Evolutionary conservation across 2,113 vertebrate species (phyloP).

Genomic region (Prochilodus magdalenae): DNA sequence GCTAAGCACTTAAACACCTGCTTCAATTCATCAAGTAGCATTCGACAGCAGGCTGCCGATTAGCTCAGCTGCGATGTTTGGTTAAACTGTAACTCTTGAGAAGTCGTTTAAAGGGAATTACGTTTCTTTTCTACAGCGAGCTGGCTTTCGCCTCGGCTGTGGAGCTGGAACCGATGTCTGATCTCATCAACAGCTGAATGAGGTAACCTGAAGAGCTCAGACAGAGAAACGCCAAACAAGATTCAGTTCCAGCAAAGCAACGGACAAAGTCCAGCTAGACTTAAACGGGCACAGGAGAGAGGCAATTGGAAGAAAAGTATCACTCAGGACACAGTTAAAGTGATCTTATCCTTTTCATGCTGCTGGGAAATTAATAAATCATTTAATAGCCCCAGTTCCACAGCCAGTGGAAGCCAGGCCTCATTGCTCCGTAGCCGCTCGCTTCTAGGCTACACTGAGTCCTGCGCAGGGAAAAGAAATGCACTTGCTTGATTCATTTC

Average conservation of each 20-base stretch:
- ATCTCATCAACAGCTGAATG: conserved; percentile 30
- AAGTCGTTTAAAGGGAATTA: neutral
- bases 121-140: neutral
- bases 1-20: neutral
- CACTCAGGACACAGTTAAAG: too few species aligned
- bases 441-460: too few species aligned
- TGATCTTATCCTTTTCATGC: too few species aligned
- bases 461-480: too few species aligned
- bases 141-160: neutral
- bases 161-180: conserved; percentile 10
- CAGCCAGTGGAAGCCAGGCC: too few species aligned
- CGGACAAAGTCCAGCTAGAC: neutral
- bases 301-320: neutral
- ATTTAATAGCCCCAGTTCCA: too few species aligned
- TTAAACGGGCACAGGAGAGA: neutral
- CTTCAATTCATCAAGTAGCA: neutral
- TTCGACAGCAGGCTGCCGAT: neutral
- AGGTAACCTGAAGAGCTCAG: neutral
- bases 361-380: too few species aligned
- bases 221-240: neutral
- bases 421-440: too few species aligned
- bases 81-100: neutral
- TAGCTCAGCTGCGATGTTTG: neutral
- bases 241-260: neutral
- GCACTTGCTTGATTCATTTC: too few species aligned